Base-by-base conservation (phyloP, 1,140 invertebrate genomes). In the Ostrea edulis region DNA sequence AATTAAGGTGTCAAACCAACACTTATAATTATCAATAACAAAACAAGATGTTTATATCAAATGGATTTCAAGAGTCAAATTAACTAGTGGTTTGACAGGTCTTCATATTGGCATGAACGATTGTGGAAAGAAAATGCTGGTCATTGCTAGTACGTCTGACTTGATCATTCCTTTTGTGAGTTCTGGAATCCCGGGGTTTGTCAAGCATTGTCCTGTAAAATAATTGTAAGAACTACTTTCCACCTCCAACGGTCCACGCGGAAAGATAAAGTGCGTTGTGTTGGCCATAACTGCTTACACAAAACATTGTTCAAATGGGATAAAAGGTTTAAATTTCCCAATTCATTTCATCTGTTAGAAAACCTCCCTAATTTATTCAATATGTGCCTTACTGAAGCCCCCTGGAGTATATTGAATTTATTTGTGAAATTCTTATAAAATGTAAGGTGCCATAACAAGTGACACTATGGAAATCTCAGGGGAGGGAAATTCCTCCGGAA, bases 331-430 rank as follows among this genome's bases (percentile, higher is more conserved):
- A 77, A 77, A 77, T 77, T 77, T 77, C 68, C 25, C 68, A 77
- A 77, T 77, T 77, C 68, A 77, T 77, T 77, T 77, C 68, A 77
- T 77, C 68, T 77, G 68, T 77, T 77, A 77, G 68, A 77, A 77
- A 77, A 77, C 68, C 68, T 77, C 68, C 68, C 68, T 77, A 77
- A 77, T 77, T 77, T 77, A 77, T 77, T 77, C 68, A 77, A 29
- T 77, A 25, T 29, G 25, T 77, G 35, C 25, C 68, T 77, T 77
- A 77, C 68, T 35, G 11, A 77, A 77, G 25, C 68, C 68, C 68
- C 68, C 68, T 77, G 68, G 68, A 77, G 68, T 14, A 77, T 77
- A 77, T 77, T 77, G 68, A 77, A 77, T 77, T 77, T 77, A 77
- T 77, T 29, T 77, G 25, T 29, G 68, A 77, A 77, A 77, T 77